Evolutionary conservation across 2,797 vertebrate species (phyloP).

Genomic region (Sus cebifrons): DNA sequence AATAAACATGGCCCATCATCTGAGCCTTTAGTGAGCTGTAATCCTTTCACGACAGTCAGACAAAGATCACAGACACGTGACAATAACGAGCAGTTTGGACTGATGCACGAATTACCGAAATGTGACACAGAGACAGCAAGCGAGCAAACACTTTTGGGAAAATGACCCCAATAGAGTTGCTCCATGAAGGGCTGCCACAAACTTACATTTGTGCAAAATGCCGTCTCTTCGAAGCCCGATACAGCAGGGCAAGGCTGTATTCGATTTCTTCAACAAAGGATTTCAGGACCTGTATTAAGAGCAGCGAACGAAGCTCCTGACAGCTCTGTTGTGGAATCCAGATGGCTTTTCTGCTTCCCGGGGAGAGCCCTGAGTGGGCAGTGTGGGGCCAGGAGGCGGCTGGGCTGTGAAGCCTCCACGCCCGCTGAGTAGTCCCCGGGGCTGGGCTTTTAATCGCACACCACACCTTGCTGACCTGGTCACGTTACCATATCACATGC

Average conservation of each 20-base stretch:
- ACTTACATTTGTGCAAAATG: neutral
- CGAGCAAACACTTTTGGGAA: neutral
- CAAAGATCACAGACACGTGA: too few relatives aligned
- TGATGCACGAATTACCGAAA: neutral
- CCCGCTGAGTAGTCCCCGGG: neutral
- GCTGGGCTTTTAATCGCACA: neutral
- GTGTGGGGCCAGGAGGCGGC: too few relatives aligned
- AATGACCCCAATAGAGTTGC: neutral
- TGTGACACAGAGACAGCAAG: neutral
- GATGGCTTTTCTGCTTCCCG: too few relatives aligned
- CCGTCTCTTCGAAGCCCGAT: neutral
- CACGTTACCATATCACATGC: neutral
- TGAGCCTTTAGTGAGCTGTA: too few relatives aligned
- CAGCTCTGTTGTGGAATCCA: accelerated
- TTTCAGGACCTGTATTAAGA: neutral
- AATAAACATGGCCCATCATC: too few relatives aligned
- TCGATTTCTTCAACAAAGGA: neutral
- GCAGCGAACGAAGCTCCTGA: neutral
- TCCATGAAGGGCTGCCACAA: neutral
- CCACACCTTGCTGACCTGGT: neutral
- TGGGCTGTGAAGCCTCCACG: neutral
- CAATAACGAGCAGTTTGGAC: too few relatives aligned
- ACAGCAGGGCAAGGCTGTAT: neutral
- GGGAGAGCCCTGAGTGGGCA: too few relatives aligned
- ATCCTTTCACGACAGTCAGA: too few relatives aligned